These are phyloP conservation scores for Parasteatoda lunata DNA, from an alignment of 2,888 invertebrate species.

Conservation along the genomic window DNA sequence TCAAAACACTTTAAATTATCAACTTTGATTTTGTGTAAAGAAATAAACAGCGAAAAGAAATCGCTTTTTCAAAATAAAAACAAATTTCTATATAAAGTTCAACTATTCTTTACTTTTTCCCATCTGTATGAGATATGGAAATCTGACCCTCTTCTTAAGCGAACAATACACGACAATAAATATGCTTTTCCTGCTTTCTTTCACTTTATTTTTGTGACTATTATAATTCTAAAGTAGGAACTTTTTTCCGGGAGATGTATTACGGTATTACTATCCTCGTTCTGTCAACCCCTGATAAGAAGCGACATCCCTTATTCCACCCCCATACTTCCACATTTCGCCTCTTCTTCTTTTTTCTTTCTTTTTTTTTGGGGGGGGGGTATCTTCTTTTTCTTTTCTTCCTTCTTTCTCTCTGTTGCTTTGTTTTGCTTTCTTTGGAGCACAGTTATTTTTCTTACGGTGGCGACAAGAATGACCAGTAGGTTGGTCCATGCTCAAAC, in stretches of 20 bases:
- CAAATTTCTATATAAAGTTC: too few relatives aligned
- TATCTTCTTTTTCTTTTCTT: conserved; percentile 12
- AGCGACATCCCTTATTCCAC: conserved; percentile 44
- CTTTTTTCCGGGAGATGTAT: conserved; percentile 28
- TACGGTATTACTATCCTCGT: conserved; percentile 42
- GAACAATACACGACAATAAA: too few relatives aligned
- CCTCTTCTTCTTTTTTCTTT: conserved; percentile 2
- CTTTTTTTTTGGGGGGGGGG: conserved; percentile 22
- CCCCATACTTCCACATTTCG: neutral
- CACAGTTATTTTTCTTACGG: conserved; percentile 15
- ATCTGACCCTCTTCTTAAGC: too few relatives aligned
- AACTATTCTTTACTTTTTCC: too few relatives aligned
- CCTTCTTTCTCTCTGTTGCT: neutral
- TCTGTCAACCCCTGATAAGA: conserved; percentile 52
- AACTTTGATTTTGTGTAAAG: too few relatives aligned
- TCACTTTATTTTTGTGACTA: conserved; percentile 1
- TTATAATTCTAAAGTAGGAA: conserved; percentile 35
- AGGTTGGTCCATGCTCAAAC: conserved; percentile 53
- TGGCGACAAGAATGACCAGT: conserved; percentile 54
- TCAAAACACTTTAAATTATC: too few relatives aligned
- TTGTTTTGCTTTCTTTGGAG: neutral
- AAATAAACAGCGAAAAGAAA: too few relatives aligned
- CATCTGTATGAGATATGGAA: too few relatives aligned
- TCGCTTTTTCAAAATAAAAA: too few relatives aligned
- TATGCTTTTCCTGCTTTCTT: neutral